phyloP scores from a whole-genome alignment of 2,888 invertebrate genomes.

The Lingula anatina region DNA sequence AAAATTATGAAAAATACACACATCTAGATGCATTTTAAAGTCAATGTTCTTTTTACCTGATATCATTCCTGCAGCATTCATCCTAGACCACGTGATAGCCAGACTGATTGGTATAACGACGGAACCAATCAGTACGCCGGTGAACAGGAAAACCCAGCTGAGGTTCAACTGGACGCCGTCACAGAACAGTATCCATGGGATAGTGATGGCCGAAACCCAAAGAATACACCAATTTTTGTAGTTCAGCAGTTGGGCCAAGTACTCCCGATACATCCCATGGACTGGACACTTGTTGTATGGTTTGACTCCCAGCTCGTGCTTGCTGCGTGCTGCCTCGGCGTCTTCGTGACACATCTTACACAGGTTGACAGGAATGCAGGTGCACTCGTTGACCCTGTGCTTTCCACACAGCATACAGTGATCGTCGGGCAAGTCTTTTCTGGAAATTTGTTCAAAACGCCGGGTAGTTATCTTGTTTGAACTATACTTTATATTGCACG shows the following conservation, averaged over 20 bases:
- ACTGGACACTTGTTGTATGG: slow-evolving; percentile 35
- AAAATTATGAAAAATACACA: no score
- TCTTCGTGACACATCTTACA: slow-evolving; percentile 37
- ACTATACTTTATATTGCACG: no score
- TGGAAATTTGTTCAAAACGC: slow-evolving; percentile 40
- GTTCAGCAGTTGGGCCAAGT: slow-evolving; percentile 40
- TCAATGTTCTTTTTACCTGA: slow-evolving; percentile 43
- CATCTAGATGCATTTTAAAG: no score
- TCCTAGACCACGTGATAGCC: slow-evolving; percentile 45
- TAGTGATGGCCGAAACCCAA: no score
- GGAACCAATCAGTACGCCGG: slow-evolving; percentile 51
- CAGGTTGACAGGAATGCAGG: slow-evolving; percentile 43
- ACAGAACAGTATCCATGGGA: no score
- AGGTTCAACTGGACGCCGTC: slow-evolving; percentile 46
- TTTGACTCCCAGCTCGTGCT: slow-evolving; percentile 39
- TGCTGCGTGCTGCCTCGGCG: slow-evolving; percentile 39
- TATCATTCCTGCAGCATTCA: slow-evolving; percentile 45
- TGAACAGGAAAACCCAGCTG: slow-evolving; percentile 51
- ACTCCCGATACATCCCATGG: slow-evolving; percentile 45
- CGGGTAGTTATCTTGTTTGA: no score
- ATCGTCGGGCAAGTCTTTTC: slow-evolving; percentile 41
- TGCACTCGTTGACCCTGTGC: slow-evolving; percentile 45
- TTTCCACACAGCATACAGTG: slow-evolving; percentile 48
- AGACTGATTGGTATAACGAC: slow-evolving; percentile 49
- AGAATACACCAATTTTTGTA: no score